Base-by-base conservation (phyloP, 2,888 invertebrate genomes). In the Agonopterix heracliana region DNA sequence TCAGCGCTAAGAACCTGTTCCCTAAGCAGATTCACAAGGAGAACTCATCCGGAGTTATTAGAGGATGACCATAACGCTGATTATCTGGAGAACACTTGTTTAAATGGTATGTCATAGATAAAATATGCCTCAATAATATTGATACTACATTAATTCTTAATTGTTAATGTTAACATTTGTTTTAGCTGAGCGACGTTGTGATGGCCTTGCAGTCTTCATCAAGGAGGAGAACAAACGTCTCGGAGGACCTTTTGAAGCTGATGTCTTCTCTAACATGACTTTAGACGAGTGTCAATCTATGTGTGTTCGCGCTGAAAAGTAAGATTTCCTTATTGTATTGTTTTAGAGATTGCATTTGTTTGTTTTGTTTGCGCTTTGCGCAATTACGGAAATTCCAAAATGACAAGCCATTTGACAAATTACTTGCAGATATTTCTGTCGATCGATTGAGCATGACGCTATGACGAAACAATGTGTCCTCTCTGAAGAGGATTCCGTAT, bases 401-500 rank as follows among this genome's bases (percentile, higher is more conserved):
- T 38, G 11, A 38, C 38, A 38, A 10, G n/a, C 38, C 38, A 38
- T 38, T 10, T 38, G 11, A n/a, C n/a, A n/a, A 10, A 38, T 38
- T n/a, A 46, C 52, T 74, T 64, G 34, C 60, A 93, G 93, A 71
- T 93, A 95, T 74, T 95, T 96, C 67, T 96, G 96, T 70, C 93
- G 96, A 34, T 96, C 96, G 2, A 93, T 97, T 43, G 96, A 96
- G 72, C 96, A 95, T 69, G 96, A 97, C 67, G 95, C 95, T 60
- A 93, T 94, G 89, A 94, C 94, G 2, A 92, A 94, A 49, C 93
- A 94, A 64, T 97, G 97, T 66, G 94, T 95, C n/a, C 89, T 97
- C 41, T 96, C 96, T 0, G 96, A 96, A 78, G 97, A 97, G 81
- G 96, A 97, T 73, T 96, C 96, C 0, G 93, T 95, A 41, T 96